Evolutionary conservation across 1,140 invertebrate genomes (phyloP), one percentile per base, ranked within the genome.

Genomic region (Drosophila rufa): DNA sequence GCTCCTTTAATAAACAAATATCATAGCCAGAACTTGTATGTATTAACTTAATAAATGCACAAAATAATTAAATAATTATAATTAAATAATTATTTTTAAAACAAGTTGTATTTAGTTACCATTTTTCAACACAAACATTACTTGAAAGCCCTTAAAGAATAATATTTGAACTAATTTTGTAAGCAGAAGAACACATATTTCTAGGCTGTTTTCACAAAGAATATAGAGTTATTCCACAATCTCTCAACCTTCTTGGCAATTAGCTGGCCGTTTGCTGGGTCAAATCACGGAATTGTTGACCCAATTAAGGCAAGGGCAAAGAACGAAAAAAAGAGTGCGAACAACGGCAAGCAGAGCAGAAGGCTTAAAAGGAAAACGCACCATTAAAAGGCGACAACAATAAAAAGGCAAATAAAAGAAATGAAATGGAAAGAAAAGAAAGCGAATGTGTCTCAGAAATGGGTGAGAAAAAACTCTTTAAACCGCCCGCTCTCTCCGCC

Each of bases 401-500:
- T 89, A 84, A 80, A 81, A 79, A 67, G 69, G 33, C 36, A 84
- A 90, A 82, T 79, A 77, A 90, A 85, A 84, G 74, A 89, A 89
- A 81, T 89, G 75, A 65, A 87, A 82, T 77, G 68, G 56, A 57
- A 76, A 33, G 33, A 58, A 89, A 81, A 77, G 85, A 89, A 89
- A 90, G 85, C 50, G 68, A 90, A 79, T 76, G 66, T 69, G 53
- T 36, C 74, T 83, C 60, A 36, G n/a, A 71, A 87, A 82, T 73
- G 83, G 76, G 60, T 82, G 76, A 84, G 71, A 48, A 66, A 61
- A 57, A 62, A 61, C 17, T 67, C 46, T 55, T 55, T 55, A 38
- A 55, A 11, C 14, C 51, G 51, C 19, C 51, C 51, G 33, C 45
- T 27, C 43, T 2, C 45, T 57, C 69, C 45, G 67, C 58, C 43